Evolutionary conservation across 2,113 vertebrate genomes (phyloP).

Genomic region (Hypanus sabinus): DNA sequence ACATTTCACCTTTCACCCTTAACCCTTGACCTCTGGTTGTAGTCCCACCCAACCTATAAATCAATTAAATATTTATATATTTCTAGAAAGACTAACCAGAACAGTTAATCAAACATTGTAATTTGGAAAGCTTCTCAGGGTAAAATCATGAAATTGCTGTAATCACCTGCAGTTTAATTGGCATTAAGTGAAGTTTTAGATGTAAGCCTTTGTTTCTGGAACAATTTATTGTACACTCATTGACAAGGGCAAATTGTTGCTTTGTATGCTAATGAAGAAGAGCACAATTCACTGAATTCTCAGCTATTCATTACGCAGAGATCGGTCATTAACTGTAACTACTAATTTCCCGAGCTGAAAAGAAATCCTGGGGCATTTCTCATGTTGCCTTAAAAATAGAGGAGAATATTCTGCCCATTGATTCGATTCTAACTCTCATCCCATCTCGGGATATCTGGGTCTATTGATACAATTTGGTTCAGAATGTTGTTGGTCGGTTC

Average conservation of each 20-base stretch:
- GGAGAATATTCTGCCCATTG: too few relatives aligned
- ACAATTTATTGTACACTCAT: neutral
- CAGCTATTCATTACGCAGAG: neutral
- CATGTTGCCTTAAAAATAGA: too few relatives aligned
- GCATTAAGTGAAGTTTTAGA: neutral
- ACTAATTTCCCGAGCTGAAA: neutral
- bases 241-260: neutral
- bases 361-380: neutral
- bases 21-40: too few relatives aligned
- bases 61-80: neutral
- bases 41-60: too few relatives aligned
- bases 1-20: too few relatives aligned
- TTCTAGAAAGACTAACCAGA: neutral
- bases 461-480: too few relatives aligned
- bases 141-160: neutral
- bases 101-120: neutral
- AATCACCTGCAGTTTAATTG: neutral
- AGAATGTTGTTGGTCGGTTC: too few relatives aligned
- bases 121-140: neutral
- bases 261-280: neutral
- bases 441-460: too few relatives aligned
- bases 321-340: neutral
- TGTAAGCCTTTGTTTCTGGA: neutral
- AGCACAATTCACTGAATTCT: neutral
- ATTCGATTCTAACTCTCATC: too few relatives aligned